Conservation (phyloP, 1,140 invertebrate genomes). For the Stenopsyche tienmushanensis region DNA sequence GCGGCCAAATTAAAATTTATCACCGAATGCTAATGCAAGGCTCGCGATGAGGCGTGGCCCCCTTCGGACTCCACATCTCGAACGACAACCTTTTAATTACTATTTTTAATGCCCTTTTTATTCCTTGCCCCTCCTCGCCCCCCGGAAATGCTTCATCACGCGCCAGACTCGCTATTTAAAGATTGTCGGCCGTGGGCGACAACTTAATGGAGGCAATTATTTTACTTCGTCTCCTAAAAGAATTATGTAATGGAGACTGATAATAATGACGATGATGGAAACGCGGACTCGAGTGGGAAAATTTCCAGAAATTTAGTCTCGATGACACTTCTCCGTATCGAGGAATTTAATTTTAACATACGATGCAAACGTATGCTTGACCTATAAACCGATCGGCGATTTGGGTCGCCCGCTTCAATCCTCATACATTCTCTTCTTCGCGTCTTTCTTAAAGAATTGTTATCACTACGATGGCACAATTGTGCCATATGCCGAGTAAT, state of each 20-base stretch:
- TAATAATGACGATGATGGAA: neutral
- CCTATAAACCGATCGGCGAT: too few species aligned
- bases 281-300: neutral
- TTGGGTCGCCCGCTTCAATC: too few species aligned
- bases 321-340: neutral
- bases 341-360: too few species aligned
- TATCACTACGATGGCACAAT: too few species aligned
- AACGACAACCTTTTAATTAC: too few species aligned
- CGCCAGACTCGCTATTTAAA: neutral
- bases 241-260: neutral
- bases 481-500: too few species aligned
- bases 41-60: too few species aligned
- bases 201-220: conserved; percentile 9
- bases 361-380: too few species aligned
- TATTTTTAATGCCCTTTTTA: neutral
- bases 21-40: neutral
- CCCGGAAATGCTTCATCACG: neutral
- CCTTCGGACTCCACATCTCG: too few species aligned
- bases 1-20: conserved; percentile 11
- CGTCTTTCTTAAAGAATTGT: too few species aligned
- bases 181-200: neutral
- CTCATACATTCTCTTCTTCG: too few species aligned
- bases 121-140: neutral
- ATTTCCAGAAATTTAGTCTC: neutral
- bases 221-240: neutral